Base-by-base conservation (phyloP, 2,113 vertebrate species). In the Abramis brama region DNA sequence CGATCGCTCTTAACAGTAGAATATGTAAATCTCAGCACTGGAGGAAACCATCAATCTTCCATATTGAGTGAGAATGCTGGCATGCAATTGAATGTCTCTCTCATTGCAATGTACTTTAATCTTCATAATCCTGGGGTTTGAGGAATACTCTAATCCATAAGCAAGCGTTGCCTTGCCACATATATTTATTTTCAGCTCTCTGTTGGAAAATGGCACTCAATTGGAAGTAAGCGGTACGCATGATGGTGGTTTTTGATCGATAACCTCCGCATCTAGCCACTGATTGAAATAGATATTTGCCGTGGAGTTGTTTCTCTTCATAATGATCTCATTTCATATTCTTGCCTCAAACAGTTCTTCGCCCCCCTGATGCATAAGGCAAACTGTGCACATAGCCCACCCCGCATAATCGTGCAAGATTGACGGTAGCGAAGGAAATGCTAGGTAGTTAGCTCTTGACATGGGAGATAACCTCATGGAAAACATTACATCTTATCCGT, bases 41-140 rank as follows among this genome's bases (percentile, higher is more conserved):
- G 30, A 6, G 88, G 78, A 77, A 82, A 70, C 71, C 17, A 85
- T 89, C 85, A 85, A 25, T 89, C 23, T 33, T 68, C 73, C 62
- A 21, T 82, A 62, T 36, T 82, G 77, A 86, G 70, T 23, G 75
- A 60, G 25, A 47, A 25, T 52, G 43, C 39, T 82, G 68, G 78
- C 47, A 59, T n/a, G 6, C 43, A 39, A 33, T 27, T 60, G 76
- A 86, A 84, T 33, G 45, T 70, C 30, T 85, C 55, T 71, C 79
- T 89, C 78, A 47, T 82, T 73, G 88, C 71, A 64, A 39, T 71
- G 45, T n/a, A 36, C 71, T 89, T 85, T 78, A 86, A 84, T 89
- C 88, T 89, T 82, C 55, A 79, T 83, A 82, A 87, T 79, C 86
- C 57, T 36, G 71, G 79, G 73, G 71, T 78, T 76, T 75, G 70